These are phyloP conservation scores for Papilio dardanus DNA, from an alignment of 1,140 invertebrate genomes.

Conservation along the genomic window DNA sequence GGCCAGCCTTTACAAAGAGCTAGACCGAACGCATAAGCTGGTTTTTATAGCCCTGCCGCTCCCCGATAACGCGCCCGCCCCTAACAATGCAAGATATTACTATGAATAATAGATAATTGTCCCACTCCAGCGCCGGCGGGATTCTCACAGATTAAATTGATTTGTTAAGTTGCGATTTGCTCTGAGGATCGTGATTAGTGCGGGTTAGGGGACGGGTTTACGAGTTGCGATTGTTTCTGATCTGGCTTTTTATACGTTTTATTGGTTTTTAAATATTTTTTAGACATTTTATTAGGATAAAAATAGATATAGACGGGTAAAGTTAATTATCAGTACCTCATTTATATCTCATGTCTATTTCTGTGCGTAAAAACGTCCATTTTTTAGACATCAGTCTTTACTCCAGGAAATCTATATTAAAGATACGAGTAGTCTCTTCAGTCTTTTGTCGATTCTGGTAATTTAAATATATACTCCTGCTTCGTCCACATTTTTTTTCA, in stretches of 20 bases:
- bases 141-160: conserved; percentile 66
- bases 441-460: too few species aligned
- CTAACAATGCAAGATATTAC: conserved; percentile 75
- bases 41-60: conserved; percentile 80
- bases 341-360: too few species aligned
- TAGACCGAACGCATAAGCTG: conserved; percentile 77
- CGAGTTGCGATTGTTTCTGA: neutral
- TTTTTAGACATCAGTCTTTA: too few species aligned
- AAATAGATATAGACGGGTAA: too few species aligned
- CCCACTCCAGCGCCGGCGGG: conserved; percentile 48
- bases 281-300: too few species aligned
- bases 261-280: neutral
- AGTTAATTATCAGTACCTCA: too few species aligned
- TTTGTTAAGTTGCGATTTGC: conserved; percentile 54
- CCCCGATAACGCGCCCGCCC: conserved; percentile 70
- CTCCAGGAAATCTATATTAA: too few species aligned
- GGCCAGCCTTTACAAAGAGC: conserved; percentile 54
- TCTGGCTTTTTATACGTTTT: neutral
- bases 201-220: neutral
- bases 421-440: too few species aligned
- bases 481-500: too few species aligned
- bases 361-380: too few species aligned
- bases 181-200: conserved; percentile 19
- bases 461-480: too few species aligned
- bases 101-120: conserved; percentile 75